Evolutionary conservation across 1,140 invertebrate genomes (phyloP).

Genomic region (Drosophila sulfurigaster): DNA sequence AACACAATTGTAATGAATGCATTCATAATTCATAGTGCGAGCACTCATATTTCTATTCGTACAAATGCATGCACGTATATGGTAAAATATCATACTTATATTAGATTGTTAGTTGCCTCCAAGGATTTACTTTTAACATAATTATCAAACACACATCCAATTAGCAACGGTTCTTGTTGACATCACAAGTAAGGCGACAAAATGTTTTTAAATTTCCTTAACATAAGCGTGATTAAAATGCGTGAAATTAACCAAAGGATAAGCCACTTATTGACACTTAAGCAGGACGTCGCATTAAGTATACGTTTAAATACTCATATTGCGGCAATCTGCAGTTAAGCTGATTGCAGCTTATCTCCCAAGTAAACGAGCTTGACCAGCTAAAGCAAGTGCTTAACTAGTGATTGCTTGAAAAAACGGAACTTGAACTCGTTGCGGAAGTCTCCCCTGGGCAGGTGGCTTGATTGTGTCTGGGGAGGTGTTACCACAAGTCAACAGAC

Average conservation of each 20-base stretch:
- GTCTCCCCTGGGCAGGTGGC: background rate
- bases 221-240: too few species aligned
- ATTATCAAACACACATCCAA: constrained; percentile 76
- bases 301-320: background rate
- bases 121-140: constrained; percentile 29
- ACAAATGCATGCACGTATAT: background rate
- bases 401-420: constrained; percentile 15
- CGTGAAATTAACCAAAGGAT: too few species aligned
- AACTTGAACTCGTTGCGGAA: constrained; percentile 31
- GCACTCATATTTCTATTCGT: constrained; percentile 1
- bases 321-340: background rate
- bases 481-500: constrained; percentile 59
- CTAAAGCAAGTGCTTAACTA: background rate
- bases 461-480: constrained; percentile 35
- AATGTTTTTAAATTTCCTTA: background rate
- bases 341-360: constrained; percentile 21
- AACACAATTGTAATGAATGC: constrained; percentile 76
- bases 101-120: constrained; percentile 11
- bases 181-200: constrained; percentile 6
- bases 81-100: background rate
- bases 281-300: too few species aligned
- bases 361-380: constrained; percentile 3
- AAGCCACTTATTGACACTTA: too few species aligned
- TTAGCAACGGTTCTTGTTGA: constrained; percentile 65
- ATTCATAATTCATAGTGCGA: constrained; percentile 69